Base-by-base conservation (phyloP, 1,140 invertebrate genomes). In the Orius insidiosus region DNA sequence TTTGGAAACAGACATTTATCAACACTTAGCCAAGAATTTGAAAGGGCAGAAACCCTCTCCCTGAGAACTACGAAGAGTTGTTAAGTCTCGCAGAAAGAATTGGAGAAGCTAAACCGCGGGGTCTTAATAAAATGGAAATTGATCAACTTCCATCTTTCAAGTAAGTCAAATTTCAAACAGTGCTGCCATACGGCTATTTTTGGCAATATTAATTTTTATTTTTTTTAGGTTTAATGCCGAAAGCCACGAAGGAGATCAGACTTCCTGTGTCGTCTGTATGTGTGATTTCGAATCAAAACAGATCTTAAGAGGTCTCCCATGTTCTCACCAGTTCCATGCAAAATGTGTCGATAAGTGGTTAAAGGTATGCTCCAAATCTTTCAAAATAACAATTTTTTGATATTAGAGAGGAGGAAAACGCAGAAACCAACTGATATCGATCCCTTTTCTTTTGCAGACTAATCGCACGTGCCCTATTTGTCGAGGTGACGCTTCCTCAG, bases 301-400 rank as follows among this genome's bases (percentile, higher is more conserved):
- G 65, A 70, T 82, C 51, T 64, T 96, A 40, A 76, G 90, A 51
- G 86, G 90, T 46, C 61, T 95, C 57, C 89, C 89, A 1, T 96
- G 90, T 61, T 81, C 80, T 52, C 90, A 96, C 63, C 88, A 94
- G 64, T 96, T 94, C 64, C 90, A 96, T 65, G 81, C 85, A 45
- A 90, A 90, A 64, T 96, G 90, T 66, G 86, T 96, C 52, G 89
- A 96, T 65, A 94, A 95, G 67, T 96, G 90, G 90, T 75, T 95
- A 13, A 79, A 90, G 74, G 89, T 94, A 69, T 72, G 76, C 69
- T n/a, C n/a, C n/a, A 45, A 5, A 24, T 31, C 10, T 32, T 15
- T 53, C 38, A 31, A 40, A 36, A 44, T 18, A 40, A 33, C 33
- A 11, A 45, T 42, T 51, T 40, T 34, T 46, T 37, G 13, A 34